phyloP scores from a whole-genome alignment of 2,113 vertebrate species.

The Hypocryptadius cinnamomeus region DNA sequence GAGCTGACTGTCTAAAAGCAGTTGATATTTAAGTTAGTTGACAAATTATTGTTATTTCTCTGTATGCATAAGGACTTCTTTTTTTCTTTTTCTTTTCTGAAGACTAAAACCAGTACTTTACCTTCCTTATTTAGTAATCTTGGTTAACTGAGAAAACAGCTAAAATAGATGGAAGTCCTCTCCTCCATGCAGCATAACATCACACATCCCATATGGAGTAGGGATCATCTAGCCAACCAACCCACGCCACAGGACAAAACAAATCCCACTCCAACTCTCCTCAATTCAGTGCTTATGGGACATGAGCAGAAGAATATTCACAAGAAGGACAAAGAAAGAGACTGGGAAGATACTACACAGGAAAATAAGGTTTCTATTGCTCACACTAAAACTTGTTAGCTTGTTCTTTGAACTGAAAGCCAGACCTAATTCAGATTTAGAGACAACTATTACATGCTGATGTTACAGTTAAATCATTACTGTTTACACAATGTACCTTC shows the following conservation, averaged over 20 bases:
- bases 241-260: accelerated
- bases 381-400: not conserved
- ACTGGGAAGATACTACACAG: not conserved
- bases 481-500: not conserved
- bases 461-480: not conserved
- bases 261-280: not conserved
- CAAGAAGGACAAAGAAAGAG: not conserved
- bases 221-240: not conserved
- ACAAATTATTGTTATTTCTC: not conserved
- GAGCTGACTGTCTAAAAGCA: not conserved
- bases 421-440: not conserved
- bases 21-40: not conserved
- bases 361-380: not conserved
- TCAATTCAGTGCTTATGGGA: accelerated
- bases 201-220: accelerated
- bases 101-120: not conserved
- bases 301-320: not conserved
- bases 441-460: not conserved
- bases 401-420: not conserved
- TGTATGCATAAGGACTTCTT: not conserved
- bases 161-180: not conserved
- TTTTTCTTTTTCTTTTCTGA: not conserved
- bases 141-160: not conserved
- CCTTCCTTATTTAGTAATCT: not conserved
- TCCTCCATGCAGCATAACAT: not conserved